Conservation (phyloP, 2,888 invertebrate species). For the Zhuqinia jingwanae region DNA sequence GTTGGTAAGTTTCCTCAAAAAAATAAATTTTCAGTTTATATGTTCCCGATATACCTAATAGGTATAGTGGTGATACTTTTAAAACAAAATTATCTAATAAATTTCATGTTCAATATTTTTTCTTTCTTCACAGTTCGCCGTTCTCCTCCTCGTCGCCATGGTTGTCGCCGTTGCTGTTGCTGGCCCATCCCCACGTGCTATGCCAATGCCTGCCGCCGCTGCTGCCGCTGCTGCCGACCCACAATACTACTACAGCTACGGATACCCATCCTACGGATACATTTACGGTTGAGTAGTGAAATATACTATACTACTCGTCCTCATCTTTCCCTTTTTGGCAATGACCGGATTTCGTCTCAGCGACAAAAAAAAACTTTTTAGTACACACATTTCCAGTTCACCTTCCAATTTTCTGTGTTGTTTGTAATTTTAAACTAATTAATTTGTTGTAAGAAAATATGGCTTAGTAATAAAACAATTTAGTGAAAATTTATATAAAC, state of each 20-base stretch:
- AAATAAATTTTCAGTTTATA: neutral
- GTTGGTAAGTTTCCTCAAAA: slow-evolving; percentile 47
- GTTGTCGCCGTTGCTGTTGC: slow-evolving; percentile 43
- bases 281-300: slow-evolving; percentile 33
- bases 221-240: slow-evolving; percentile 48
- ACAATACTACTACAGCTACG: slow-evolving; percentile 53
- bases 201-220: slow-evolving; percentile 21
- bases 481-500: neutral
- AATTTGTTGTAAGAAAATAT: slow-evolving; percentile 13
- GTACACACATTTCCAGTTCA: slow-evolving; percentile 28
- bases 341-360: slow-evolving; percentile 14
- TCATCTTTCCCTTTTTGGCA: neutral
- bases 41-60: too few species aligned
- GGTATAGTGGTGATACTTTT: too few species aligned
- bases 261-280: slow-evolving; percentile 53
- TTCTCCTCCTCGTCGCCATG: slow-evolving; percentile 55
- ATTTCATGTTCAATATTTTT: neutral
- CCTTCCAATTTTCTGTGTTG: slow-evolving; percentile 29
- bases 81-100: neutral
- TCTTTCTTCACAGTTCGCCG: slow-evolving; percentile 36
- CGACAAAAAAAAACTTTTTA: slow-evolving; percentile 3
- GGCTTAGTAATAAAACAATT: slow-evolving; percentile 21
- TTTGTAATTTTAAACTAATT: slow-evolving; percentile 6
- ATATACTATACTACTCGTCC: neutral
- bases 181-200: slow-evolving; percentile 24